A percentile compares a stretch with the other conserved stretches of the same genome.
Evolutionary conservation across 2,797 vertebrate species (phyloP).

Genomic region (Pteropus rufus): DNA sequence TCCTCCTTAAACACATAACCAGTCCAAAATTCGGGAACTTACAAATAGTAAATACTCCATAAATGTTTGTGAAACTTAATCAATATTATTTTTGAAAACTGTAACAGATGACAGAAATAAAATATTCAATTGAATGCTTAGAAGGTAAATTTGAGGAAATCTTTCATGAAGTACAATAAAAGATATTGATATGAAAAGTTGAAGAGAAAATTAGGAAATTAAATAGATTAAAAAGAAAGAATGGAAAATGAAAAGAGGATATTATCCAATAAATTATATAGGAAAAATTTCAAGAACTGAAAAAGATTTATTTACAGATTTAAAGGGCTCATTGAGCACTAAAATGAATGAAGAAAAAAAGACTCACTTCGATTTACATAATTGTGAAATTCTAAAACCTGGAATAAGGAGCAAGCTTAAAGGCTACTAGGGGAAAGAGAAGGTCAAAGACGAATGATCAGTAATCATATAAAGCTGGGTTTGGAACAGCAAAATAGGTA

Average conservation of each 20-base stretch:
- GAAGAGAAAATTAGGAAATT: background rate
- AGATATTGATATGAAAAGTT: background rate
- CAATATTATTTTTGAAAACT: background rate
- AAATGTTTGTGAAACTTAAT: background rate
- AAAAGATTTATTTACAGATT: background rate
- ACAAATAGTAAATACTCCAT: background rate
- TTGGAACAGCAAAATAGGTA: background rate
- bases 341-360: background rate
- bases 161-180: background rate
- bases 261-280: background rate
- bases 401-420: background rate
- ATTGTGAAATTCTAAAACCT: slow-evolving; percentile 27
- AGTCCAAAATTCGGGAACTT: background rate
- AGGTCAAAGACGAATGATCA: background rate
- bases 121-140: background rate
- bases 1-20: background rate
- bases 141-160: slow-evolving; percentile 5
- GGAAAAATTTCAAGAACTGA: slow-evolving; percentile 1
- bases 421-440: background rate
- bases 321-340: background rate
- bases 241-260: background rate
- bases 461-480: background rate
- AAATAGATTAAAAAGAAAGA: background rate
- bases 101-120: background rate
- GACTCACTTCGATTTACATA: background rate